Evolutionary conservation across 2,797 vertebrate genomes (phyloP).

Genomic region (Poeciliopsis paucimaculata): DNA sequence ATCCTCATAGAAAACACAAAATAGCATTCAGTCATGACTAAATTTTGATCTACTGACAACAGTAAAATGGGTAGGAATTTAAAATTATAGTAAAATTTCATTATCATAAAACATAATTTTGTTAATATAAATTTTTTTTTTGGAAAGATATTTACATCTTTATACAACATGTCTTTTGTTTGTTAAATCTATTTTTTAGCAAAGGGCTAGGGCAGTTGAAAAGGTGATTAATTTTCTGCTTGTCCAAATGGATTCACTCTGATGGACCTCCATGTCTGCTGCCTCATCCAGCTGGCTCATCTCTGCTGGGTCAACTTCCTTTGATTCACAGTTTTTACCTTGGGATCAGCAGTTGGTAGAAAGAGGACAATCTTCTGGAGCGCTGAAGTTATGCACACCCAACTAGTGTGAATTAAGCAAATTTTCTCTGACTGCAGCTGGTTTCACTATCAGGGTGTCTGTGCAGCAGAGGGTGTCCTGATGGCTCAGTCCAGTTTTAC

Average conservation of each 20-base stretch:
- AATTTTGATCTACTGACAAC: neutral
- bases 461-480: conserved; percentile 43
- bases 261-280: conserved; percentile 26
- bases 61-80: neutral
- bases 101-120: neutral
- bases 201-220: neutral
- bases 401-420: conserved; percentile 29
- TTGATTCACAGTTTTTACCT: conserved; percentile 40
- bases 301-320: conserved; percentile 41
- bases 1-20: neutral
- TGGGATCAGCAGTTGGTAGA: conserved; percentile 42
- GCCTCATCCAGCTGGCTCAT: conserved; percentile 42
- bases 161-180: neutral
- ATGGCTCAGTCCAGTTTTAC: conserved; percentile 23
- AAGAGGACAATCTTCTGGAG: conserved; percentile 29
- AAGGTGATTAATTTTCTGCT: conserved; percentile 14
- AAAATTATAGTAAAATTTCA: neutral
- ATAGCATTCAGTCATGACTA: neutral
- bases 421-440: conserved; percentile 35
- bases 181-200: neutral
- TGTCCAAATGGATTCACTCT: conserved; percentile 27
- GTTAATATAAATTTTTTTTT: neutral
- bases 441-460: conserved; percentile 43
- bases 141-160: neutral
- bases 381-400: conserved; percentile 32